phyloP scores from a whole-genome alignment of 2,888 invertebrate genomes.

The Agriotes lineatus region DNA sequence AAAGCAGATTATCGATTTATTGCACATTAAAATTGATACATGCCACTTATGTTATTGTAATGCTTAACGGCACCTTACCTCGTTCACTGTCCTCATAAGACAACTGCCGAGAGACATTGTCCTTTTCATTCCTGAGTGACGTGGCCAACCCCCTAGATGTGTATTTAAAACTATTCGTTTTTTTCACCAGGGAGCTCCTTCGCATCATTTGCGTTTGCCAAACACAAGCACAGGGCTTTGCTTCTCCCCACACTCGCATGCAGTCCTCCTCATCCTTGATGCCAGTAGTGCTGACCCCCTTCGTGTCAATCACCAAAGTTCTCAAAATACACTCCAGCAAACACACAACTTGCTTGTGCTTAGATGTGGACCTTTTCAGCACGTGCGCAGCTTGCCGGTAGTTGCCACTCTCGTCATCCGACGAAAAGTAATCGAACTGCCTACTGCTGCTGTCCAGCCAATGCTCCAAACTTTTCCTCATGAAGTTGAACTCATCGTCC shows the following conservation, averaged over 20 bases:
- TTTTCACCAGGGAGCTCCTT: slow-evolving; percentile 69
- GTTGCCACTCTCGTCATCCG: slow-evolving; percentile 69
- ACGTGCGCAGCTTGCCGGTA: slow-evolving; percentile 23
- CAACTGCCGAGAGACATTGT: slow-evolving; percentile 62
- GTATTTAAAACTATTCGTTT: slow-evolving; percentile 63
- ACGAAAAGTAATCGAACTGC: slow-evolving; percentile 69
- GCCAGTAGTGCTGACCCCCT: slow-evolving; percentile 64
- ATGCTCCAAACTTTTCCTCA: slow-evolving; percentile 51
- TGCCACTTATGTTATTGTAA: too few relatives aligned
- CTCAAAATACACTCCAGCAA: slow-evolving; percentile 63
- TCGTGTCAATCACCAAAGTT: slow-evolving; percentile 57
- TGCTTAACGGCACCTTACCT: too few relatives aligned
- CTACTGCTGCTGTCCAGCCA: slow-evolving; percentile 56
- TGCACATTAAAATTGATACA: too few relatives aligned
- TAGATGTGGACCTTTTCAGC: slow-evolving; percentile 42
- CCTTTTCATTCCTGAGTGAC: slow-evolving; percentile 54
- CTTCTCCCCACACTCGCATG: slow-evolving; percentile 70
- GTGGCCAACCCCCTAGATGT: slow-evolving; percentile 55
- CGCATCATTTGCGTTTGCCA: slow-evolving; percentile 71
- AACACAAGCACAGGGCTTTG: slow-evolving; percentile 73
- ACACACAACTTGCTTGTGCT: slow-evolving; percentile 66
- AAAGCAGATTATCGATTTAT: too few relatives aligned
- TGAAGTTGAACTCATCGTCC: slow-evolving; percentile 36
- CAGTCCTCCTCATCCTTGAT: slow-evolving; percentile 72
- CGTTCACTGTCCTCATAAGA: slow-evolving; percentile 66